These are phyloP conservation scores for Standfussiana lucernea DNA, from an alignment of 2,888 invertebrate species.

Conservation along the genomic window DNA sequence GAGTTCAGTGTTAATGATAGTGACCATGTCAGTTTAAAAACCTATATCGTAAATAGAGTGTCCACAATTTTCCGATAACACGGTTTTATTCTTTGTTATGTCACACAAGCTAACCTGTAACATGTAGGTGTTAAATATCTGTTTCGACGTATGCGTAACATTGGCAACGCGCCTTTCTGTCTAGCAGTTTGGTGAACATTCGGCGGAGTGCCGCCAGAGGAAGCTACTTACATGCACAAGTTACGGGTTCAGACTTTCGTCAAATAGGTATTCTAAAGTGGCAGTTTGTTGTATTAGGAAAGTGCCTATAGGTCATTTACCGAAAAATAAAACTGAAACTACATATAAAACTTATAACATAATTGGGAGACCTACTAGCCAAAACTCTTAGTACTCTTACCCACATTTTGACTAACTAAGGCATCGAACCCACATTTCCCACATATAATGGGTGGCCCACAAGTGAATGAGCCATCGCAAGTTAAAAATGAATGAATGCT, in stretches of 20 bases:
- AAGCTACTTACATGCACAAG: neutral
- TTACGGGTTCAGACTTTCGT: neutral
- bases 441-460: slow-evolving; percentile 3
- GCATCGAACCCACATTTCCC: neutral
- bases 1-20: too few species aligned
- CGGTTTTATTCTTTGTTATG: slow-evolving; percentile 31
- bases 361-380: neutral
- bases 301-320: neutral
- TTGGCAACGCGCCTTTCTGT: slow-evolving; percentile 46
- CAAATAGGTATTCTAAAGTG: neutral
- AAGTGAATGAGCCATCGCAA: slow-evolving; percentile 10
- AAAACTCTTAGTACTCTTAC: neutral
- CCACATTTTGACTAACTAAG: neutral
- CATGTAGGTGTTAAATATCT: slow-evolving; percentile 47
- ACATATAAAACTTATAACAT: neutral
- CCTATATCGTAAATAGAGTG: too few species aligned
- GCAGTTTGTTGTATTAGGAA: neutral
- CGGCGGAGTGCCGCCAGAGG: slow-evolving; percentile 15
- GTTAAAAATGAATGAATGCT: slow-evolving; percentile 66
- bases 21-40: too few species aligned
- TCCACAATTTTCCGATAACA: neutral
- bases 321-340: neutral
- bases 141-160: slow-evolving; percentile 44
- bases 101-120: slow-evolving; percentile 23
- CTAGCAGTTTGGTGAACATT: slow-evolving; percentile 35